phyloP scores from a whole-genome alignment of 2,888 invertebrate genomes.

The Pristionchus fissidentatus region DNA sequence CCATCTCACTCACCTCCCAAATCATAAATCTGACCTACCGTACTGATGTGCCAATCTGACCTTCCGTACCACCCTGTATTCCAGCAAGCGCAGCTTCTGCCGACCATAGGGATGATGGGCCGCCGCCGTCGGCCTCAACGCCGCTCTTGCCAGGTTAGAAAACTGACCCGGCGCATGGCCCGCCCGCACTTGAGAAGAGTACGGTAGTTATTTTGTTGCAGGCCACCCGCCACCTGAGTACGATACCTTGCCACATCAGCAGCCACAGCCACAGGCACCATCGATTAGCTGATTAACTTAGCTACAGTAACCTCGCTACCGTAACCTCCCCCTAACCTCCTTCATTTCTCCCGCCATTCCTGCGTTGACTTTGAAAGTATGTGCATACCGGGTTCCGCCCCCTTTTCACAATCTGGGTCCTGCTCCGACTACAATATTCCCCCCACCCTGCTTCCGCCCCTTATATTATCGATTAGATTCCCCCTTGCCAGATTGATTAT shows the following conservation, averaged over 20 bases:
- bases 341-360: constrained; percentile 12
- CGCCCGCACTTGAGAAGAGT: neutral
- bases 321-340: neutral
- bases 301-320: too few species aligned
- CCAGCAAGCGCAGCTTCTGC: neutral
- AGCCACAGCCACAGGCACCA: constrained; percentile 1
- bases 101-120: neutral
- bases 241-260: constrained; percentile 20
- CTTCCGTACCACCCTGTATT: neutral
- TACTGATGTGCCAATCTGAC: too few species aligned
- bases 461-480: too few species aligned
- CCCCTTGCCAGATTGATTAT: too few species aligned
- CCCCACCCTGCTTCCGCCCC: too few species aligned
- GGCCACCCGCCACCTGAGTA: constrained; percentile 17
- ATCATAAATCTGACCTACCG: neutral
- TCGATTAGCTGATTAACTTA: neutral
- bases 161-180: neutral
- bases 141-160: neutral
- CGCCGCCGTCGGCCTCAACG: neutral
- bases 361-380: neutral
- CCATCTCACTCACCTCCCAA: neutral
- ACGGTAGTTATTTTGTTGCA: constrained; percentile 16
- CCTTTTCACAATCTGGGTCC: neutral
- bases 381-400: neutral
- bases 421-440: neutral